Evolutionary conservation across 2,888 invertebrate genomes (phyloP), one percentile per base, ranked within the genome.

Genomic region (Bugula neritina): DNA sequence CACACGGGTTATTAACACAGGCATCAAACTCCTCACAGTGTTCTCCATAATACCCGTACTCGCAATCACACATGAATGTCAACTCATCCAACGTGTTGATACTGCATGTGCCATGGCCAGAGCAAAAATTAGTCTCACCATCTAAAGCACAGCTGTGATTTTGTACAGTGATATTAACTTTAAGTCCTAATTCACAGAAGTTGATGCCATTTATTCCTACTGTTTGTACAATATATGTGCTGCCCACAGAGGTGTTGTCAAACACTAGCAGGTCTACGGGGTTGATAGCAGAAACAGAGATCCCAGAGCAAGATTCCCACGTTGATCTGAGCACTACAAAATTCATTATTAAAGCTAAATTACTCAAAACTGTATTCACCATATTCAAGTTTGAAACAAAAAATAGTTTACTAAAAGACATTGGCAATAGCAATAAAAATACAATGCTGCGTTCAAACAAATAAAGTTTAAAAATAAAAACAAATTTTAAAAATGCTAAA

Each of bases 11-110:
- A 13, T 10, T 29, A 17, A 27, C 27, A 27, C 63, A 63, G 17
- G 63, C 27, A 31, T 63, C 63, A 31, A 23, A 63, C 31, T 63
- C 63, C 63, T 63, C 29, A 34, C 63, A 63, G n/a, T 63, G n/a
- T 31, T 10, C 25, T 13, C 21, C 27, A 31, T 63, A 63, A 31
- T 63, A 63, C 5, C 63, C 63, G 10, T 63, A 21, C 2, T 63
- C 63, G 27, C 63, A 63, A 10, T 29, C 17, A 63, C 63, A 63
- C 2, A 31, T 25, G 63, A 31, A 63, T 31, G 31, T n/a, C 10
- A 31, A 29, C 13, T 63, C 31, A 10, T 25, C 31, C 10, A 31
- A 63, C 5, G 31, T 31, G 10, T 63, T 13, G 10, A 63, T 27
- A 10, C 10, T 25, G 31, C 63, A 63, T 27, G 63, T 63, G 13